These are phyloP conservation scores for Epinephelus cyanopodus DNA, from an alignment of 2,113 vertebrate species.

Conservation along the genomic window DNA sequence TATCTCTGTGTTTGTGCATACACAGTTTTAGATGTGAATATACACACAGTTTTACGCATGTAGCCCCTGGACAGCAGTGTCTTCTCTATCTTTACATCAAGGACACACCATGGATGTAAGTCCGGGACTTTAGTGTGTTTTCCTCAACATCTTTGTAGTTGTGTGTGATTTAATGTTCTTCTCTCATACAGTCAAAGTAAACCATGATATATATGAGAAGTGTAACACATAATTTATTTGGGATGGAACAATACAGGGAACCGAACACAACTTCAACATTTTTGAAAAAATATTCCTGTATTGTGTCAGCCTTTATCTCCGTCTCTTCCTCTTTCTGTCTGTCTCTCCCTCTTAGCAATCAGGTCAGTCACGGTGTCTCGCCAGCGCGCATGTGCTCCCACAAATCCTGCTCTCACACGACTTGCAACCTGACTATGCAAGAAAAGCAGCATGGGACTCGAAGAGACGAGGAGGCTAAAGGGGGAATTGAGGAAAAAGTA, in stretches of 20 bases:
- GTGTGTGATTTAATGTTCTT: neutral
- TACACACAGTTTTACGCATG: neutral
- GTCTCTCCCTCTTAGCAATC: conserved; percentile 57
- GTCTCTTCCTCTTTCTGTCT: conserved; percentile 6
- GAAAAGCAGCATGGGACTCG: conserved; percentile 43
- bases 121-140: neutral
- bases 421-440: conserved; percentile 67
- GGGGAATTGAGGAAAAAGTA: conserved; percentile 8
- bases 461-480: conserved; percentile 27
- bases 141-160: neutral
- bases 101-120: neutral
- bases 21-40: neutral
- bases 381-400: conserved; percentile 48
- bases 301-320: conserved; percentile 7
- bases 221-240: neutral
- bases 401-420: conserved; percentile 67
- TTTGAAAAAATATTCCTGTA: neutral
- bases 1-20: neutral
- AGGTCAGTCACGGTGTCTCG: conserved; percentile 59
- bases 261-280: neutral
- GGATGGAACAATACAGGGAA: neutral
- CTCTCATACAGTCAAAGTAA: neutral
- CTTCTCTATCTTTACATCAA: neutral
- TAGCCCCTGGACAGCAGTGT: neutral
- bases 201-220: neutral